Conservation (phyloP, 2,888 invertebrate genomes). For the Lasius platythorax region DNA sequence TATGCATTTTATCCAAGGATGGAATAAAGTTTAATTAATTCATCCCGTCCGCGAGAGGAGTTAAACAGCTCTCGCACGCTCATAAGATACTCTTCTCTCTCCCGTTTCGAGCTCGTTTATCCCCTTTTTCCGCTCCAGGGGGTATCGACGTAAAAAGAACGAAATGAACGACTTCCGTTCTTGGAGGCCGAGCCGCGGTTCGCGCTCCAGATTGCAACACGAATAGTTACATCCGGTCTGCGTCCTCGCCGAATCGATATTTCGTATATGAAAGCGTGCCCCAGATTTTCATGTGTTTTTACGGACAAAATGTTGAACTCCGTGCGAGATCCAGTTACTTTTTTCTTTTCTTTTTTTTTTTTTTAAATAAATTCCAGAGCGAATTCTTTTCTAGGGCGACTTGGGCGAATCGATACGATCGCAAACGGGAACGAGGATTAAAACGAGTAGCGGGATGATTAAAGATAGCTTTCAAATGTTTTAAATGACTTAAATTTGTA, state of each 20-base stretch:
- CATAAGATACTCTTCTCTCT: slow-evolving; percentile 1
- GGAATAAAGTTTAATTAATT: slow-evolving; percentile 54
- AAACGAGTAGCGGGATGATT: slow-evolving; percentile 2
- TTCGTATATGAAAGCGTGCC: slow-evolving; percentile 37
- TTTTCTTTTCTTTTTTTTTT: neutral
- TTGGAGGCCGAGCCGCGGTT: slow-evolving; percentile 2
- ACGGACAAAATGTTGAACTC: slow-evolving; percentile 33
- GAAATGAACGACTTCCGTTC: slow-evolving; percentile 45
- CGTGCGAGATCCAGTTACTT: slow-evolving; percentile 28
- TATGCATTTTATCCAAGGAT: slow-evolving; percentile 7
- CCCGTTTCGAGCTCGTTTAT: slow-evolving; percentile 10
- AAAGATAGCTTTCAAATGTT: neutral
- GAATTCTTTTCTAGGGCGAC: slow-evolving; percentile 1
- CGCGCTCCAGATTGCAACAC: slow-evolving; percentile 42
- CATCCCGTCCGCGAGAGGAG: neutral
- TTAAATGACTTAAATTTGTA: neutral
- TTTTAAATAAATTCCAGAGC: slow-evolving; percentile 11
- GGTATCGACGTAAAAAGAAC: slow-evolving; percentile 40
- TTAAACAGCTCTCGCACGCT: neutral
- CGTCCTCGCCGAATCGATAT: slow-evolving; percentile 42
- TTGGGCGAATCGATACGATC: slow-evolving; percentile 7
- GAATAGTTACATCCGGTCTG: slow-evolving; percentile 47
- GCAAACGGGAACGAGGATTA: neutral
- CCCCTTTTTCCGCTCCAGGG: neutral
- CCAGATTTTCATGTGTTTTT: slow-evolving; percentile 54